phyloP scores from a whole-genome alignment of 53 echinoderm and acorn worm genomes.

The Arbacia lixula region DNA sequence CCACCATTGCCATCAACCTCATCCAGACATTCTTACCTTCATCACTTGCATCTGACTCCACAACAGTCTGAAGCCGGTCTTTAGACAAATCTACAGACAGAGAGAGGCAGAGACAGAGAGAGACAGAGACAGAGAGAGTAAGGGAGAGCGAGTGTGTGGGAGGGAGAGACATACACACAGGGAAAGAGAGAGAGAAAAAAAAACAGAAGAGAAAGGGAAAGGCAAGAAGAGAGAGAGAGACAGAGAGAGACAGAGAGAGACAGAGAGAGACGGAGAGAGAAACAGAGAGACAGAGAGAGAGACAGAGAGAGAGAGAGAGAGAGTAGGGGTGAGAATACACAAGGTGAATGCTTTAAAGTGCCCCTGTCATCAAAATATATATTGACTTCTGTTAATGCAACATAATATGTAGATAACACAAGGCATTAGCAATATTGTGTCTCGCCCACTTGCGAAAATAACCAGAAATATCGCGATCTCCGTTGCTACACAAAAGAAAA shows the following conservation, averaged over 20 bases:
- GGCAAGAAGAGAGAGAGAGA: not conserved
- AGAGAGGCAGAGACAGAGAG: not conserved
- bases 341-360: too few species aligned
- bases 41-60: not conserved
- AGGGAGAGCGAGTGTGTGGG: not conserved
- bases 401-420: not conserved
- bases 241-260: not conserved
- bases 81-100: slow-evolving; percentile 1
- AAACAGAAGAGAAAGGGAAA: not conserved
- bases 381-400: not conserved
- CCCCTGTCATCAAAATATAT: not conserved
- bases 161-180: not conserved
- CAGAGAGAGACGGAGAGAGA: not conserved
- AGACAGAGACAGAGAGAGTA: not conserved
- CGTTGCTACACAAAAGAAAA: too few species aligned
- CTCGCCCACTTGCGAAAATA: too few species aligned
- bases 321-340: not conserved
- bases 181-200: not conserved
- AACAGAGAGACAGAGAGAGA: not conserved
- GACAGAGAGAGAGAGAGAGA: not conserved
- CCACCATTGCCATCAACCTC: not conserved
- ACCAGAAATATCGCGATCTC: too few species aligned
- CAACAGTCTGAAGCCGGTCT: not conserved
- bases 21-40: not conserved
- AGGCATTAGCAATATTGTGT: too few species aligned